phyloP scores from a whole-genome alignment of 2,113 vertebrate genomes.

The Halcyon malimbica region DNA sequence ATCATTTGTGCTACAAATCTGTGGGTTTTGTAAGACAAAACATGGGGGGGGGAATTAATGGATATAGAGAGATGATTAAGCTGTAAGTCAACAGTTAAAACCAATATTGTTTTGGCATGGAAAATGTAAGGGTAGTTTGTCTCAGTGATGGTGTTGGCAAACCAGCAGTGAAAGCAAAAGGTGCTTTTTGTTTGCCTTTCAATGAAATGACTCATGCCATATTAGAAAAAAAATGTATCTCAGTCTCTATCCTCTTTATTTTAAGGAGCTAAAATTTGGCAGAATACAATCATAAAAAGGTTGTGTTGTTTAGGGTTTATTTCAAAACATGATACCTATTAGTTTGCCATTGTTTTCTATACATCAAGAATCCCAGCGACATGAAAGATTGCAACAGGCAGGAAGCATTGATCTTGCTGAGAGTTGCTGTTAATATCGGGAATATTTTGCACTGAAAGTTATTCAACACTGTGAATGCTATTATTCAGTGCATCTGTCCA shows the following conservation, averaged over 20 bases:
- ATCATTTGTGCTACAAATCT: not conserved
- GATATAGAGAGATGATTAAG: not conserved
- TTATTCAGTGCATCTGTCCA: not conserved
- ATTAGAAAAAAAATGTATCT: not conserved
- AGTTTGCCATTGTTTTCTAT: not conserved
- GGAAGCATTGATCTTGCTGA: not conserved
- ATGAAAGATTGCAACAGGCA: not conserved
- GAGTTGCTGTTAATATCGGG: not conserved
- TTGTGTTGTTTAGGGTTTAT: not conserved
- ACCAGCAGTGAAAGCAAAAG: not conserved
- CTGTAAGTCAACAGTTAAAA: slow-evolving; percentile 18
- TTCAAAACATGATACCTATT: not conserved
- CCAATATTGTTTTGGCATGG: not conserved
- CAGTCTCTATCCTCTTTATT: not conserved
- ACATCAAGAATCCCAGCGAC: not conserved
- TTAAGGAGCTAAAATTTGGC: not conserved
- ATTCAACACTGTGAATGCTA: not conserved
- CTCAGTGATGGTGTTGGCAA: not conserved
- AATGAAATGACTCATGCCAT: not conserved
- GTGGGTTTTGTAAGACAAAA: not conserved
- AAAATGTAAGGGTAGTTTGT: not conserved
- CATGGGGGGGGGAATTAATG: not conserved
- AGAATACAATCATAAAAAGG: not conserved
- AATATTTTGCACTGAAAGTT: not conserved
- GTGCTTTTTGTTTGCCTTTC: not conserved